Percentiles rank a stretch among this genome's conserved stretches.
These are phyloP conservation scores for Eulemur rufifrons DNA, from an alignment of 2,113 vertebrate species.

Conservation along the genomic window DNA sequence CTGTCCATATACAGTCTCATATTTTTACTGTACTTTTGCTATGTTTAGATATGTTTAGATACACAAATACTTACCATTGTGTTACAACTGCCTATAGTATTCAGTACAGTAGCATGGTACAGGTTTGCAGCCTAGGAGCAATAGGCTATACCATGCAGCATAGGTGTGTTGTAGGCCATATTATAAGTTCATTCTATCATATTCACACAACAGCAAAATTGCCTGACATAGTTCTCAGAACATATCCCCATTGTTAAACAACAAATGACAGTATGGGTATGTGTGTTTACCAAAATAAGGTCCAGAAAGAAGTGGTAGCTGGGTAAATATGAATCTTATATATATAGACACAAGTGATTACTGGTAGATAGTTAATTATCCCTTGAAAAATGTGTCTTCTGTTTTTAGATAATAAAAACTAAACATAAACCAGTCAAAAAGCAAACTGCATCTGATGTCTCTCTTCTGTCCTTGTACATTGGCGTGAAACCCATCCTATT, in stretches of 20 bases:
- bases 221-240: background rate
- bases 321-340: background rate
- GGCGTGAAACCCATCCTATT: background rate
- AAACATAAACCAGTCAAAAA: background rate
- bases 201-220: background rate
- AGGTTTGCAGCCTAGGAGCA: background rate
- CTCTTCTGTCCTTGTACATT: background rate
- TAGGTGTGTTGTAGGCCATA: background rate
- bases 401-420: background rate
- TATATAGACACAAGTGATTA: background rate
- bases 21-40: background rate
- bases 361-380: background rate
- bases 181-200: background rate
- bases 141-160: background rate
- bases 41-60: no score
- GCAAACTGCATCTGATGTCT: background rate
- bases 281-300: background rate
- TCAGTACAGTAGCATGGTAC: background rate
- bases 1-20: background rate
- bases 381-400: background rate
- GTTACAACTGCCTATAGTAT: background rate
- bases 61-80: background rate
- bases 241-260: background rate
- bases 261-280: background rate
- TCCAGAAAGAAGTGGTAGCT: background rate